phyloP scores from a whole-genome alignment of 2,888 invertebrate genomes.

The Machimus rusticus region DNA sequence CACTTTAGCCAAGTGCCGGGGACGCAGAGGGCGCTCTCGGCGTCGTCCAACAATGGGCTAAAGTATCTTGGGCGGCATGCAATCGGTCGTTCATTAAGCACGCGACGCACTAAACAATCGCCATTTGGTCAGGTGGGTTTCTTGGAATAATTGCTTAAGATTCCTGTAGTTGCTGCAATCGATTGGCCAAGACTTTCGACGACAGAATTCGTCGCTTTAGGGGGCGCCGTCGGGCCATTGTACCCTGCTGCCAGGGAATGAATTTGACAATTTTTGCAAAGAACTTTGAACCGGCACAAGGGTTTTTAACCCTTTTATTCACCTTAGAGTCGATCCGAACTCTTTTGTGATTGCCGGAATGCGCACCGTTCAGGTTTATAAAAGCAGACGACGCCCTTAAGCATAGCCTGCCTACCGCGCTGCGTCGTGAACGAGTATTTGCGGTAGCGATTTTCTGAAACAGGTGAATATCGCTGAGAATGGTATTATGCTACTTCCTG shows the following conservation, averaged over 20 bases:
- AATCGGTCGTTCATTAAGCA: neutral
- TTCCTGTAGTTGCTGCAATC: neutral
- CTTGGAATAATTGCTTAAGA: neutral
- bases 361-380: neutral
- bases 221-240: neutral
- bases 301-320: neutral
- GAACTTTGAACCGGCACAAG: constrained; percentile 6
- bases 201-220: neutral
- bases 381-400: neutral
- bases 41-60: neutral
- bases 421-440: neutral
- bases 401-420: neutral
- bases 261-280: constrained; percentile 24
- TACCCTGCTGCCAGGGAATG: constrained; percentile 1
- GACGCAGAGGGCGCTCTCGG: neutral
- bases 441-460: neutral
- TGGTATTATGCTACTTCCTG: constrained; percentile 1
- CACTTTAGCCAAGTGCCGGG: neutral
- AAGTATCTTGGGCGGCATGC: neutral
- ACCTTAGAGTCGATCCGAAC: neutral
- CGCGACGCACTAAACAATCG: neutral
- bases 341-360: neutral
- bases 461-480: neutral
- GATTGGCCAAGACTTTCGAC: neutral
- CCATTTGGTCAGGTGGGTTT: constrained; percentile 15